A percentile compares a stretch with the other conserved stretches of the same genome.
Evolutionary conservation across 2,113 vertebrate genomes (phyloP).

Genomic region (Protobothrops flavoviridis): DNA sequence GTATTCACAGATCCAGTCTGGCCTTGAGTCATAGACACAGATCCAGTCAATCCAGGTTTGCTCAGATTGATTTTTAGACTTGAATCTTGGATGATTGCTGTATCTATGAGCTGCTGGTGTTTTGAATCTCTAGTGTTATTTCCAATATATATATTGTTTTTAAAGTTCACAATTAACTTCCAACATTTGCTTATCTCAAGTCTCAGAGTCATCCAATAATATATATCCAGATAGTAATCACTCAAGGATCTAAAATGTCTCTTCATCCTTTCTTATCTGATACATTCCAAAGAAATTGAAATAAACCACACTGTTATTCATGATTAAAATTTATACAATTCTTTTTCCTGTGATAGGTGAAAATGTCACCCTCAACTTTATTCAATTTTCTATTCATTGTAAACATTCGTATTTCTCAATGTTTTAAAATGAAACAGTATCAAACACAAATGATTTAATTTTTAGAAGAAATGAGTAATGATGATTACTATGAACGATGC

Average conservation of each 20-base stretch:
- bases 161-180: neutral
- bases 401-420: neutral
- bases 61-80: neutral
- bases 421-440: neutral
- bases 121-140: neutral
- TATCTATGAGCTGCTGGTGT: neutral
- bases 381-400: conserved; percentile 6
- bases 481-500: neutral
- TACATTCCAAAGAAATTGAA: neutral
- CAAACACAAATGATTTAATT: neutral
- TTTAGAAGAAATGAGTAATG: neutral
- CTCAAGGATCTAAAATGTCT: neutral
- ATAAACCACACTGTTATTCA: neutral
- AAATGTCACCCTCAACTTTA: neutral
- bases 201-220: neutral
- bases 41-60: neutral
- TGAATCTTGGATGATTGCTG: neutral
- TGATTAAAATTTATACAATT: neutral
- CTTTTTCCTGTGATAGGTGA: neutral
- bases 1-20: neutral
- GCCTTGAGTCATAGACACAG: neutral
- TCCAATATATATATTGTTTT: neutral
- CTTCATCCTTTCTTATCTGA: neutral
- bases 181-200: neutral
- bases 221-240: neutral